phyloP scores from a whole-genome alignment of 2,797 vertebrate genomes.

The Remorina albescens region DNA sequence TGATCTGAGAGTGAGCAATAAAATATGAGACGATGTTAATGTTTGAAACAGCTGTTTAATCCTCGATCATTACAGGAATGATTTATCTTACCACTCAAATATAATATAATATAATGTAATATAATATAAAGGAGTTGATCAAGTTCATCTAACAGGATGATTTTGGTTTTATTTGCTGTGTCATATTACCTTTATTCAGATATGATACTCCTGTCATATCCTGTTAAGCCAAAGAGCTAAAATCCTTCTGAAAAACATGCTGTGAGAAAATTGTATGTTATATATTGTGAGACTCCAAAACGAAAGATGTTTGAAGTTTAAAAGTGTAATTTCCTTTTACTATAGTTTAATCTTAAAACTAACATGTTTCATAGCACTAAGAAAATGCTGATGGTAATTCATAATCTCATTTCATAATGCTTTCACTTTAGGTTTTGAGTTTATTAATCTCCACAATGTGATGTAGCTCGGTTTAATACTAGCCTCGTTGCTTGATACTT shows the following conservation, averaged over 20 bases:
- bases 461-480: background rate
- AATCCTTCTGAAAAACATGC: background rate
- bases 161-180: background rate
- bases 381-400: background rate
- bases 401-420: background rate
- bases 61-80: rapidly evolving
- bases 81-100: background rate
- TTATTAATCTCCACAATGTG: background rate
- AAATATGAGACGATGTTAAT: background rate
- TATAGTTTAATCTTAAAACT: too few species aligned
- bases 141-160: background rate
- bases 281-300: background rate
- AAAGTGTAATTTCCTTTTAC: background rate
- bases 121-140: background rate
- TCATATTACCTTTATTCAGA: background rate
- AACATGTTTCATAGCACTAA: background rate
- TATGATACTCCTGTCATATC: background rate
- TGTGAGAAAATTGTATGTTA: background rate
- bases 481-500: background rate
- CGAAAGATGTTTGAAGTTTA: background rate
- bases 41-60: background rate
- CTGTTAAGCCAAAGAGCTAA: background rate
- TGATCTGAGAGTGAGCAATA: background rate
- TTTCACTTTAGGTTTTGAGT: background rate
- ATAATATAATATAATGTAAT: too few species aligned